Evolutionary conservation across 2,888 invertebrate species (phyloP).

Genomic region (Rotaria socialis): DNA sequence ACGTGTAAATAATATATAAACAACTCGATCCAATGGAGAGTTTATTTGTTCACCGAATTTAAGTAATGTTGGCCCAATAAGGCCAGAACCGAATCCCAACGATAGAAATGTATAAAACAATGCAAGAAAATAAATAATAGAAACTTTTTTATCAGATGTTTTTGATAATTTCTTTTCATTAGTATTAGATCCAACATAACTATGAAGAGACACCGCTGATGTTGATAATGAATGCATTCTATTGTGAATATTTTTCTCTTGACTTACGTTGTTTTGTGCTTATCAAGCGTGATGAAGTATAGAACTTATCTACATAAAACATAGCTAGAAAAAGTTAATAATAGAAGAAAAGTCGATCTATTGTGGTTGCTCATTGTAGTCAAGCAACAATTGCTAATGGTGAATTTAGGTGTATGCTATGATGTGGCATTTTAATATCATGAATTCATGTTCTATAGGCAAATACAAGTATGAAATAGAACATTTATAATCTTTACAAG

Average conservation of each 20-base stretch:
- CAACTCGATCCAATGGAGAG: constrained; percentile 54
- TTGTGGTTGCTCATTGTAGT: background rate
- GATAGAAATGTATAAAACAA: background rate
- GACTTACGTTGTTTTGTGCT: background rate
- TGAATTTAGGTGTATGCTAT: too few species aligned
- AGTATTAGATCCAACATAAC: background rate
- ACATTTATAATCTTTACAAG: too few species aligned
- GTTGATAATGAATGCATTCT: background rate
- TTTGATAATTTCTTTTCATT: background rate
- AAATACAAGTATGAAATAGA: too few species aligned
- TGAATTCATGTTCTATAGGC: too few species aligned
- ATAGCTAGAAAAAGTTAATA: background rate
- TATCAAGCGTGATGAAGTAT: background rate
- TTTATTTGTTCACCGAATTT: constrained; percentile 56
- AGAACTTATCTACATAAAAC: background rate
- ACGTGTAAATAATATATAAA: constrained; percentile 57
- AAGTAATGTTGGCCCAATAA: constrained; percentile 60
- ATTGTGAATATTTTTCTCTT: background rate
- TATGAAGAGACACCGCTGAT: constrained; percentile 3
- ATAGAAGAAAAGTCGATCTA: background rate
- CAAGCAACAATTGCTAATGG: background rate
- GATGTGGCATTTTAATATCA: too few species aligned
- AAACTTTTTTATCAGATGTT: background rate
- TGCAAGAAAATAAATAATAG: background rate
- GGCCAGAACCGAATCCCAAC: constrained; percentile 59